A percentile compares a stretch with the other conserved stretches of the same genome.
Conservation (phyloP, 2,797 vertebrate genomes). For the Antennarius maculatus region DNA sequence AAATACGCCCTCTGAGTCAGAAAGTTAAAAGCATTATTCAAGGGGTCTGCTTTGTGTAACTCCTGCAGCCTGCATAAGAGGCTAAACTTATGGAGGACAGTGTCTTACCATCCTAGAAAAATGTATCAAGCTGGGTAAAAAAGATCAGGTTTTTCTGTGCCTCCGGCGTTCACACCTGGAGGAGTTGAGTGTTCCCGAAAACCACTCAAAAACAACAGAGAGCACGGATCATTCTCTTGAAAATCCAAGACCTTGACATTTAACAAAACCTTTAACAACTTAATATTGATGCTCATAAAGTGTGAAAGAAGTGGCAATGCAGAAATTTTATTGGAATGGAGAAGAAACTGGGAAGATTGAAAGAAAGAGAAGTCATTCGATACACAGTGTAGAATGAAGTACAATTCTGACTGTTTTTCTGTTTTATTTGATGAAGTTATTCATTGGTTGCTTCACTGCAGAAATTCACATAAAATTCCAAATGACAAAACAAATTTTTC, state of each 20-base stretch:
- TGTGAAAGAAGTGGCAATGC: too few relatives aligned
- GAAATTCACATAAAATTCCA: conserved; percentile 7
- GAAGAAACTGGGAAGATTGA: background rate
- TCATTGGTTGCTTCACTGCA: conserved; percentile 3
- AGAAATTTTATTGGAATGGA: too few relatives aligned
- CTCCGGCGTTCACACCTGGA: conserved; percentile 27
- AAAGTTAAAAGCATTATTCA: background rate
- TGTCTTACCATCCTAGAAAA: conserved; percentile 7
- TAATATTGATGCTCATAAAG: background rate
- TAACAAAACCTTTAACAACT: background rate
- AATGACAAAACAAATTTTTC: background rate
- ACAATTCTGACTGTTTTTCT: too few relatives aligned
- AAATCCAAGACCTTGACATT: background rate
- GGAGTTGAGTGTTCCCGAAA: conserved; percentile 27
- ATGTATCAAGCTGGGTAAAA: conserved; percentile 12
- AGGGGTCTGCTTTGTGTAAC: background rate
- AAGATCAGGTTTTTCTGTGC: conserved; percentile 22
- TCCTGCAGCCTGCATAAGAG: background rate
- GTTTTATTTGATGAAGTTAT: background rate
- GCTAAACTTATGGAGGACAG: background rate
- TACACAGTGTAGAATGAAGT: background rate
- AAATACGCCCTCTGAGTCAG: background rate
- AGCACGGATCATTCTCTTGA: background rate
- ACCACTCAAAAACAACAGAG: conserved; percentile 21
- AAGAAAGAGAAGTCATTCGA: background rate